Evolutionary conservation across 2,113 vertebrate species (phyloP).

Genomic region (Alosa alosa): DNA sequence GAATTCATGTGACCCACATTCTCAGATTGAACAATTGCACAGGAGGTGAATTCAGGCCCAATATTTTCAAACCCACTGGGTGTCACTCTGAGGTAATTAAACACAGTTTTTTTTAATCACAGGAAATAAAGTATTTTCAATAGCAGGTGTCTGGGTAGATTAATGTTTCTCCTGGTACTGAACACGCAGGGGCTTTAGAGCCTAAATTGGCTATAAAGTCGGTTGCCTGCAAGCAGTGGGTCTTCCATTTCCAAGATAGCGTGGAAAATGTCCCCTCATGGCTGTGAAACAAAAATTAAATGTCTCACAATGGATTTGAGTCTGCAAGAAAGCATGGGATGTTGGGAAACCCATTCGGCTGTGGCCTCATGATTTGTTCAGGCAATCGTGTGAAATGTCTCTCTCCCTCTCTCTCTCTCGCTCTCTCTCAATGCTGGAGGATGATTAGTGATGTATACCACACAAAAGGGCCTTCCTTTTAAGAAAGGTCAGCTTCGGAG

Average conservation of each 20-base stretch:
- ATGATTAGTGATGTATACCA: constrained; percentile 13
- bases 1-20: neutral
- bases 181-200: neutral
- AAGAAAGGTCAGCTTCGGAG: neutral
- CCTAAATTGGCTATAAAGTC: neutral
- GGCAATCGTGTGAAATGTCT: neutral
- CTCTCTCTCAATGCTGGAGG: too few relatives aligned
- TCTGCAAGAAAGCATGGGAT: too few relatives aligned
- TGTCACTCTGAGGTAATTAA: neutral
- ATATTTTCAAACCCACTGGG: neutral
- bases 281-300: neutral
- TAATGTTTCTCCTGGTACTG: neutral
- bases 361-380: neutral
- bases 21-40: too few relatives aligned
- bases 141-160: neutral
- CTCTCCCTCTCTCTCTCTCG: neutral
- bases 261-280: neutral
- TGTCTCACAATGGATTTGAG: neutral
- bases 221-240: neutral
- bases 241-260: neutral
- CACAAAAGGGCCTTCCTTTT: neutral
- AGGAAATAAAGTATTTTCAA: neutral
- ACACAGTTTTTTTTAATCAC: neutral
- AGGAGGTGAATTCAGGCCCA: too few relatives aligned
- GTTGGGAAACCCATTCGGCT: neutral